Percentiles rank a stretch among this genome's conserved stretches.
Evolutionary conservation across 2,797 vertebrate genomes (phyloP).

Genomic region (Geotrypetes seraphini): DNA sequence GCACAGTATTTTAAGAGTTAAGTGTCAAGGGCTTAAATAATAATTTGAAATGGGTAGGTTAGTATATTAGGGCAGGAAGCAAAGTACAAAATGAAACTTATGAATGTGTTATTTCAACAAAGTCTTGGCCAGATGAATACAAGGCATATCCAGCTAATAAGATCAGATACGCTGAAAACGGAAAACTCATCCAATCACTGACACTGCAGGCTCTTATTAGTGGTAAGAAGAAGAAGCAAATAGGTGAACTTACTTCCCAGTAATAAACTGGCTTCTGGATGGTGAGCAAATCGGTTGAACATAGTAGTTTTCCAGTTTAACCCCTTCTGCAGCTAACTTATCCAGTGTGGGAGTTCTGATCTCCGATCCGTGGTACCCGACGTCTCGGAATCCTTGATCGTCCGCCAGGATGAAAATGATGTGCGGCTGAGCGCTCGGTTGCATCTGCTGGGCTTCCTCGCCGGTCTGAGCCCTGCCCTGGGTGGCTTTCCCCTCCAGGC

Average conservation of each 20-base stretch:
- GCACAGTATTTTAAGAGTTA: too few species aligned
- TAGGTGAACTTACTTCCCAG: constrained; percentile 76
- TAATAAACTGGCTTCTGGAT: constrained; percentile 91
- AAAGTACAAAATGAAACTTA: too few species aligned
- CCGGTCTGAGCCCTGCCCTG: background rate
- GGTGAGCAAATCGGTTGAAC: constrained; percentile 95
- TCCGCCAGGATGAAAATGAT: constrained; percentile 91
- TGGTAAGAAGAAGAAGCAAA: background rate
- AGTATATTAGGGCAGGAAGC: too few species aligned
- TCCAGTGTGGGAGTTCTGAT: constrained; percentile 92
- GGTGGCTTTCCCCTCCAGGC: constrained; percentile 10
- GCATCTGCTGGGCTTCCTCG: constrained; percentile 25
- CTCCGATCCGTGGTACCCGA: constrained; percentile 93
- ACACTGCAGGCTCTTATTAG: too few species aligned
- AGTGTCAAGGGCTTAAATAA: too few species aligned
- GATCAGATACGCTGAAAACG: too few species aligned
- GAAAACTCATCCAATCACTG: too few species aligned
- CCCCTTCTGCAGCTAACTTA: constrained; percentile 79
- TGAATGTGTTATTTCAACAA: too few species aligned
- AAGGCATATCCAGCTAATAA: too few species aligned
- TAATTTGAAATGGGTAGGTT: too few species aligned
- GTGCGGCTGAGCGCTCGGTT: constrained; percentile 64
- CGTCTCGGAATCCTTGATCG: constrained; percentile 93
- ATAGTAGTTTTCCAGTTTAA: constrained; percentile 96
- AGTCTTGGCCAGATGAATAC: too few species aligned